Evolutionary conservation across 1,140 invertebrate genomes (phyloP), one percentile per base, ranked within the genome.

Genomic region (Anastrepha ludens): DNA sequence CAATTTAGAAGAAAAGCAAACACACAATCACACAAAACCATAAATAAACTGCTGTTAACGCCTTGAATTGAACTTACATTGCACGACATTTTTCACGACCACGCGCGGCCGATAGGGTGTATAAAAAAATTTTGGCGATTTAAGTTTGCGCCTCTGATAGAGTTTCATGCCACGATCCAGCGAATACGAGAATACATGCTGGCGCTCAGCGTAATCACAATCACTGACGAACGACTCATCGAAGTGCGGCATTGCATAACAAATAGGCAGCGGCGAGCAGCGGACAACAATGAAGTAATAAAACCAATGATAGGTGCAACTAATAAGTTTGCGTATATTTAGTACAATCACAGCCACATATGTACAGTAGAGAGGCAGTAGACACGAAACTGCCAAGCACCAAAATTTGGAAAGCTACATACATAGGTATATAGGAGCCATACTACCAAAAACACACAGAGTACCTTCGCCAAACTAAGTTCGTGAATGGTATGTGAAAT

Each of bases 211-310:
- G 20, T 90, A 88, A 88, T 90, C 91, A 87, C 91, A 92, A 86
- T 92, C 91, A 87, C 89, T 91, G 85, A 92, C 89, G 87, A 92
- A 92, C 90, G 91, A 90, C 89, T 92, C 91, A 90, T 92, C 91
- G 89, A 92, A 92, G 89, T 92, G 90, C 88, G 91, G 91, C 91
- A 92, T 92, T 91, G 89, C 90, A 91, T 91, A 91, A 91, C 88
- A 65, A 64, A 81, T 9, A 44, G 41, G 6, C 11, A 29, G 47
- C 47, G 13, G 47, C 47, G 13, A 15, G 20, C 47, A 47, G 74
- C 74, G 60, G 4, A 74, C 11, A n/a, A 17, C 29, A 86, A 41
- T 17, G 58, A 64, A 29, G 29, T 50, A 62, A 60, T 17, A 64
- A 47, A 62, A 44, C 29, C 20, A 60, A 85, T 29, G 67, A 44